Percentiles rank a stretch among this genome's conserved stretches.
These are phyloP conservation scores for Sesia bembeciformis DNA, from an alignment of 2,888 invertebrate genomes.

Conservation along the genomic window DNA sequence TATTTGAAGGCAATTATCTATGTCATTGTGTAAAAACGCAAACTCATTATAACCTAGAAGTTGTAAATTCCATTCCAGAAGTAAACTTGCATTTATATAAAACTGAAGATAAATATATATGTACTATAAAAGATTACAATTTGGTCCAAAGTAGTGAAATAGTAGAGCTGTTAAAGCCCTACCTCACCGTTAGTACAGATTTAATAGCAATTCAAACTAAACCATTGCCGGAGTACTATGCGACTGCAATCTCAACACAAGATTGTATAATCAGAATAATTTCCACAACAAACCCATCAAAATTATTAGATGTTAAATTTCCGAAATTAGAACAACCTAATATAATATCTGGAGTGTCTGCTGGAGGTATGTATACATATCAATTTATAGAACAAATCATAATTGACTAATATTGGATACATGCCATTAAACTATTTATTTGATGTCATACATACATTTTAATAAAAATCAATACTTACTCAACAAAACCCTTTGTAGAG, in stretches of 20 bases:
- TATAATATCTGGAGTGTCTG: constrained; percentile 57
- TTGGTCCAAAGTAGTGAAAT: constrained; percentile 50
- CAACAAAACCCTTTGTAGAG: no score
- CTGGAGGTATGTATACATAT: constrained; percentile 46
- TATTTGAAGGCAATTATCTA: constrained; percentile 57
- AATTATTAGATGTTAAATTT: constrained; percentile 19
- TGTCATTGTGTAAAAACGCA: constrained; percentile 34
- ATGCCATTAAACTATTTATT: no score
- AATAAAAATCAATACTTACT: no score
- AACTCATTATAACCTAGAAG: constrained; percentile 22
- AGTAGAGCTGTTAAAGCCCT: constrained; percentile 38
- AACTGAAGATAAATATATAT: constrained; percentile 34
- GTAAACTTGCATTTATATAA: constrained; percentile 42
- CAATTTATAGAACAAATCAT: no score
- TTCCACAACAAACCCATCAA: constrained; percentile 22
- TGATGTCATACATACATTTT: no score
- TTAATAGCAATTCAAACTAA: constrained; percentile 47
- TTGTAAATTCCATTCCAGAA: constrained; percentile 36
- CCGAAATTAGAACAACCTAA: constrained; percentile 63
- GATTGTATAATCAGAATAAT: constrained; percentile 42
- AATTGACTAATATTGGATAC: no score
- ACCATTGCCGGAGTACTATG: constrained; percentile 52
- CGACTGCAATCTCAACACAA: constrained; percentile 18
- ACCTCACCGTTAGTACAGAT: constrained; percentile 31
- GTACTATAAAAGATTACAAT: constrained; percentile 47